These are phyloP conservation scores for Bradysia coprophila DNA, from an alignment of 1,140 invertebrate genomes.

Conservation along the genomic window DNA sequence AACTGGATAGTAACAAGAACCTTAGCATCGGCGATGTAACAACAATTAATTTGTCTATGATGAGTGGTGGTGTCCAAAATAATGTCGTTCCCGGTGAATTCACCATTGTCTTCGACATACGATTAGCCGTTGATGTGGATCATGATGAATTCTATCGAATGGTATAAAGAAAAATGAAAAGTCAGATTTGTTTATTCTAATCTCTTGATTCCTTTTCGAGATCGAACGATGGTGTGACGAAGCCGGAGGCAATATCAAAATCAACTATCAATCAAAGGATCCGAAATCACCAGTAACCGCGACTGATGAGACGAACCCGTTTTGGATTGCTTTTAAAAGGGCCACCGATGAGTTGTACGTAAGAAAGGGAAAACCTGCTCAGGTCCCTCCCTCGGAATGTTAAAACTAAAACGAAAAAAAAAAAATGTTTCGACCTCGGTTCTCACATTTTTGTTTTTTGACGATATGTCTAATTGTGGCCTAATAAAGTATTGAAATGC, in stretches of 20 bases:
- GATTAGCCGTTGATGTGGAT: slow-evolving; percentile 47
- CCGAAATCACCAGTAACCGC: slow-evolving; percentile 33
- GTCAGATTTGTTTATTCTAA: slow-evolving; percentile 27
- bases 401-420: background rate
- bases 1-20: slow-evolving; percentile 35
- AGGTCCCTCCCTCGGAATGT: background rate
- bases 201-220: slow-evolving; percentile 21
- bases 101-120: slow-evolving; percentile 52
- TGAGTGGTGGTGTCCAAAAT: slow-evolving; percentile 64
- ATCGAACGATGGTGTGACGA: slow-evolving; percentile 38
- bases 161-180: slow-evolving; percentile 29
- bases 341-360: slow-evolving; percentile 29
- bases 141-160: slow-evolving; percentile 48
- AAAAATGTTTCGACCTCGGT: too few relatives aligned
- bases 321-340: slow-evolving; percentile 56
- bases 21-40: slow-evolving; percentile 51
- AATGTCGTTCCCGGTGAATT: slow-evolving; percentile 75
- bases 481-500: background rate
- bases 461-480: background rate
- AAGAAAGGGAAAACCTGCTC: background rate
- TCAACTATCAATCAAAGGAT: slow-evolving; percentile 34
- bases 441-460: too few relatives aligned
- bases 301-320: slow-evolving; percentile 43
- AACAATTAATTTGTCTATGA: slow-evolving; percentile 62
- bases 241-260: slow-evolving; percentile 27